Percentiles rank a stretch among this genome's conserved stretches.
phyloP scores from a whole-genome alignment of 2,888 invertebrate species.

The Panzeria rudis region DNA sequence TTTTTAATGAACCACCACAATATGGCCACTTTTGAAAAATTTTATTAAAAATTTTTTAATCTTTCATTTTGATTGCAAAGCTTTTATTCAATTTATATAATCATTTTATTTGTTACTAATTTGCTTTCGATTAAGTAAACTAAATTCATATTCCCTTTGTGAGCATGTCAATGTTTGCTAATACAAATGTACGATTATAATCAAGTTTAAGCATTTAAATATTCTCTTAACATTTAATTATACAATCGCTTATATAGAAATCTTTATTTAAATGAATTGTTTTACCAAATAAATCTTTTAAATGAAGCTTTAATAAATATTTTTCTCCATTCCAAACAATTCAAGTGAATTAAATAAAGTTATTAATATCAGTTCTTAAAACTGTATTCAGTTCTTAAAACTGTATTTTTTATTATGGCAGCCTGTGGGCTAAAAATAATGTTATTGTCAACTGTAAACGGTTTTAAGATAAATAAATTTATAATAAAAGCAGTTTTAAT shows the following conservation, averaged over 20 bases:
- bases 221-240: neutral
- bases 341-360: neutral
- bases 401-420: neutral
- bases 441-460: neutral
- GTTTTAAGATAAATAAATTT: neutral
- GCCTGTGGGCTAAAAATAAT: neutral
- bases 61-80: neutral
- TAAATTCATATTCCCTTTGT: neutral
- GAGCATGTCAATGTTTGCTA: neutral
- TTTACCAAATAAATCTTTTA: neutral
- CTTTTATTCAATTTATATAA: neutral
- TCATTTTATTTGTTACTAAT: neutral
- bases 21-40: no score
- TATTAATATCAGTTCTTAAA: neutral
- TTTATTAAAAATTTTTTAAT: no score
- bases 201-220: neutral
- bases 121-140: neutral
- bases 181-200: neutral
- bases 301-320: neutral
- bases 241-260: neutral
- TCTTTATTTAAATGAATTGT: neutral
- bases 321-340: neutral
- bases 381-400: no score
- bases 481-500: neutral
- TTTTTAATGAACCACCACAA: no score